A percentile compares a stretch with the other conserved stretches of the same genome.
Conservation (phyloP, 2,797 vertebrate species). For the Psittacula derbiana region DNA sequence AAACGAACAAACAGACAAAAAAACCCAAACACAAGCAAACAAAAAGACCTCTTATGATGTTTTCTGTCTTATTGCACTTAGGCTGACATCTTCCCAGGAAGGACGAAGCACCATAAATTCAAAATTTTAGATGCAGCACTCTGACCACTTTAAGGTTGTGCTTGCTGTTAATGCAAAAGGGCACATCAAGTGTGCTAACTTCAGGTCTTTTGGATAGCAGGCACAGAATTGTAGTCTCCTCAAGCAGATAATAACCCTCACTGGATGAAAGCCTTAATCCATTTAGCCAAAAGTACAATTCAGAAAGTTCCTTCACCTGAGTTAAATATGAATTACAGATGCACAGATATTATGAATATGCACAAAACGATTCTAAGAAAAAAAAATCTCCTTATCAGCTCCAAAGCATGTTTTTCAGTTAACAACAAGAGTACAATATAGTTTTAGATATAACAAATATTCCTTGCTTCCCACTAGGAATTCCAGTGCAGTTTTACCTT, state of each 20-base stretch:
- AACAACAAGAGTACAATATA: not conserved
- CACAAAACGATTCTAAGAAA: not conserved
- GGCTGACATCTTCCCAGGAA: not conserved
- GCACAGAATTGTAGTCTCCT: not conserved
- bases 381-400: not conserved
- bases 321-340: not conserved
- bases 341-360: not conserved
- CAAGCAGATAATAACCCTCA: not conserved
- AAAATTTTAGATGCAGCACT: not conserved
- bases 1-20: not conserved
- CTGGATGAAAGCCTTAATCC: not conserved
- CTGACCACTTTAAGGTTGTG: not conserved
- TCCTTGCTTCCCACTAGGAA: not conserved
- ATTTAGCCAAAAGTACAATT: not conserved
- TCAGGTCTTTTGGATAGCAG: not conserved
- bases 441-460: not conserved
- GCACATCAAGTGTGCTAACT: not conserved
- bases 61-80: not conserved
- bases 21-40: accelerated
- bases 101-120: not conserved
- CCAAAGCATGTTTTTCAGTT: not conserved
- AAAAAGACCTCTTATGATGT: not conserved
- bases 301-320: not conserved
- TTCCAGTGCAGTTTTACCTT: not conserved
- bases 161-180: not conserved